These are phyloP conservation scores for Xenus cinereus DNA, from an alignment of 2,113 vertebrate species.

Conservation along the genomic window DNA sequence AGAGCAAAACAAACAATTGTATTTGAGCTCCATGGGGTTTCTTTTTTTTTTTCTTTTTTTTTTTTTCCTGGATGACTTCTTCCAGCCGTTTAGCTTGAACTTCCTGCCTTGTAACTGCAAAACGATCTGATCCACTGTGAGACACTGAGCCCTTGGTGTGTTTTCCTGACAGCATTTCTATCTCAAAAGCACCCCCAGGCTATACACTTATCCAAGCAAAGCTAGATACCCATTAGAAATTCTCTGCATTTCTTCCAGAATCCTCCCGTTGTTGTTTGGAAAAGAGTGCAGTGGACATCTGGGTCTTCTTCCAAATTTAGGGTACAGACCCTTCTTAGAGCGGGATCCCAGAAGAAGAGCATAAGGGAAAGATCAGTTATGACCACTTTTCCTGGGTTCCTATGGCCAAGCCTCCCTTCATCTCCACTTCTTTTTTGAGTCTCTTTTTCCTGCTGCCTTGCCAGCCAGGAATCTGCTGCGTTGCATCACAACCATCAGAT, in stretches of 20 bases:
- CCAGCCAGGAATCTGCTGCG: not conserved
- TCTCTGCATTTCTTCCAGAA: not conserved
- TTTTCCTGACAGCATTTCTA: not conserved
- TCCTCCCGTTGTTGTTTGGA: not conserved
- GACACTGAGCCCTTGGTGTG: not conserved
- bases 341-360: not conserved
- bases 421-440: not conserved
- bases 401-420: not conserved
- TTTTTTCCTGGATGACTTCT: not conserved
- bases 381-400: not conserved
- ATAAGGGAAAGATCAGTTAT: not conserved
- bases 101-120: constrained; percentile 9
- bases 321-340: not conserved
- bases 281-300: not conserved
- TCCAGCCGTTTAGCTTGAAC: not conserved
- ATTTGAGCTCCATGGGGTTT: not conserved
- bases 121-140: not conserved
- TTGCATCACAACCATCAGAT: constrained; percentile 7
- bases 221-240: not conserved
- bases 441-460: not conserved
- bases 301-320: not conserved
- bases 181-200: not conserved
- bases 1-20: not conserved
- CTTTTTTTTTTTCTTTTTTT: not conserved
- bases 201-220: not conserved